A percentile compares a stretch with the other conserved stretches of the same genome.
These are phyloP conservation scores for Rynchops niger DNA, from an alignment of 2,113 vertebrate species.

Conservation along the genomic window DNA sequence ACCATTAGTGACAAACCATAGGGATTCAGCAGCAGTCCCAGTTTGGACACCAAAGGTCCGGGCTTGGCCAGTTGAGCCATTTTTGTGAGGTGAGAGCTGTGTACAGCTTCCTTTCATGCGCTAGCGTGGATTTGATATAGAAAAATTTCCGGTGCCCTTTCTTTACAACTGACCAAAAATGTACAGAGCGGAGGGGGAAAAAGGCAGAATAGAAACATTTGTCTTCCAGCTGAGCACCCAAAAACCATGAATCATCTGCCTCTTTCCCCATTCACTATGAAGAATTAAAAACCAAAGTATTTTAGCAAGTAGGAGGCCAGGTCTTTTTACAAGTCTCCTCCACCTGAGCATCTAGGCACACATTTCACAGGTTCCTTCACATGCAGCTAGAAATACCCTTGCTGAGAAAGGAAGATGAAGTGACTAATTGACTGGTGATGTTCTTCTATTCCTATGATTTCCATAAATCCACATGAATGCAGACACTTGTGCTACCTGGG, in stretches of 20 bases:
- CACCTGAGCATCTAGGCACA: not conserved
- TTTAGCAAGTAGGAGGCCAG: not conserved
- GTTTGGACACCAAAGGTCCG: fast-evolving
- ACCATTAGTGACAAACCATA: not conserved
- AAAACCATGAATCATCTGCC: not conserved
- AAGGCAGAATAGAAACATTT: not conserved
- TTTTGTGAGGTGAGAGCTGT: not conserved
- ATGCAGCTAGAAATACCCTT: not conserved
- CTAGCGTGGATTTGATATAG: not conserved
- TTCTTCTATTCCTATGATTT: not conserved
- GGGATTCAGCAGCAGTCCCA: not conserved
- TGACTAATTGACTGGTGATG: not conserved
- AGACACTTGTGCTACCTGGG: not conserved
- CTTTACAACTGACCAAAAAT: not conserved
- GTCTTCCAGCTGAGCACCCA: not conserved
- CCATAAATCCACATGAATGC: not conserved
- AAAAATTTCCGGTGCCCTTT: not conserved
- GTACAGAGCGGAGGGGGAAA: not conserved
- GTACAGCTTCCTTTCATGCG: not conserved
- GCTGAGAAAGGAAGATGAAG: not conserved
- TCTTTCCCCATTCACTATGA: not conserved
- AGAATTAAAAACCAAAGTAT: not conserved
- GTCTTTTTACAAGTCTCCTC: not conserved
- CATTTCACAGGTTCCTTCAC: not conserved
- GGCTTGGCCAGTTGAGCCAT: not conserved